Percentiles rank a stretch among this genome's conserved stretches.
Evolutionary conservation across 2,888 invertebrate species (phyloP).

Genomic region (Machimus atricapillus): DNA sequence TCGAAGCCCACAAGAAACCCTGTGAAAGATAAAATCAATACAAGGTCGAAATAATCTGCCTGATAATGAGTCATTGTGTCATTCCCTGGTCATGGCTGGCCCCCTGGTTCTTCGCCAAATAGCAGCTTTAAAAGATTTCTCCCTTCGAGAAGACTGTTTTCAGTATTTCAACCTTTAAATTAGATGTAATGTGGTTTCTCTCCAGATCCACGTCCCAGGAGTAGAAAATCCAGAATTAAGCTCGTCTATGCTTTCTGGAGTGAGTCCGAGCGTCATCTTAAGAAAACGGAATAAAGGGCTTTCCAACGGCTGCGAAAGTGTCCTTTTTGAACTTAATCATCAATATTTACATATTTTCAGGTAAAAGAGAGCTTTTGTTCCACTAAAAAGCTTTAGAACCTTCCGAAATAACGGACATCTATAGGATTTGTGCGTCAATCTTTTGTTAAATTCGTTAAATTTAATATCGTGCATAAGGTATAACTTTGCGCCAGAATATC

Average conservation of each 20-base stretch:
- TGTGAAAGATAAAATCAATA: not conserved
- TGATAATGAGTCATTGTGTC: slow-evolving; percentile 1
- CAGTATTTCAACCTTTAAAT: not conserved
- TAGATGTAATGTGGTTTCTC: not conserved
- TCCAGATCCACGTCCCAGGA: not conserved
- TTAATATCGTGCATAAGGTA: not conserved
- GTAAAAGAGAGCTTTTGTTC: not conserved
- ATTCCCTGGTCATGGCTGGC: not conserved
- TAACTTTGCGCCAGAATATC: not conserved
- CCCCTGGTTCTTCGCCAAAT: not conserved
- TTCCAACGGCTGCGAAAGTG: not conserved
- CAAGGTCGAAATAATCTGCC: slow-evolving; percentile 5
- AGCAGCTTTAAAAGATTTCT: not conserved
- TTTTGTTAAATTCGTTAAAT: not conserved
- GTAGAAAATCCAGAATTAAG: not conserved
- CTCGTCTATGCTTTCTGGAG: not conserved
- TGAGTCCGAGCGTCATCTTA: not conserved
- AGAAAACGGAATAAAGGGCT: not conserved
- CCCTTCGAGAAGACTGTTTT: not conserved
- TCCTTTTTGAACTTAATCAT: not conserved
- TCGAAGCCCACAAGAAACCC: not conserved
- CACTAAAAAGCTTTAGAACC: not conserved
- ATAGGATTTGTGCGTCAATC: not conserved
- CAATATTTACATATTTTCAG: not conserved
- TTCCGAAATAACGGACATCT: not conserved